phyloP scores from a whole-genome alignment of 2,113 vertebrate species.

The Thamnophis sirtalis region DNA sequence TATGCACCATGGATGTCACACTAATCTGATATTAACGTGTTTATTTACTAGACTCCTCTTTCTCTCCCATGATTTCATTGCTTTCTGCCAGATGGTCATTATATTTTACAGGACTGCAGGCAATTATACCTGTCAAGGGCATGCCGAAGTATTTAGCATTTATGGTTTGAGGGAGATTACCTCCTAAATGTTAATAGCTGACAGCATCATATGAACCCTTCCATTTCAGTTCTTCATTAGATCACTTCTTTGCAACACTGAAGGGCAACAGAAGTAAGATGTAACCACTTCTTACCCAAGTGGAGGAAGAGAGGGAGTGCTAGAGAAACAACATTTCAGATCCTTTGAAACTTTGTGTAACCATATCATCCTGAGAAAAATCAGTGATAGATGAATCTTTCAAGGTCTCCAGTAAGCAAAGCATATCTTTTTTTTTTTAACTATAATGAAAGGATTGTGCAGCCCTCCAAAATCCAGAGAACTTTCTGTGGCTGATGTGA shows the following conservation, averaged over 20 bases:
- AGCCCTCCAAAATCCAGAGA: neutral
- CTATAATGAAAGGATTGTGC: neutral
- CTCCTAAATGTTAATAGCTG: constrained; percentile 52
- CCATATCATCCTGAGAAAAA: neutral
- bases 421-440: neutral
- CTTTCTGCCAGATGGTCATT: constrained; percentile 57
- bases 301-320: neutral
- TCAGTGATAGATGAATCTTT: rapidly evolving
- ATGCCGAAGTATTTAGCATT: constrained; percentile 57
- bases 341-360: neutral
- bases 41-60: constrained; percentile 18
- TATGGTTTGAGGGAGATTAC: constrained; percentile 53
- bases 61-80: neutral
- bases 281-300: rapidly evolving
- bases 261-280: rapidly evolving
- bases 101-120: constrained; percentile 51
- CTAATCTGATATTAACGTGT: constrained; percentile 4
- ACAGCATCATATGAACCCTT: neutral
- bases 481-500: neutral
- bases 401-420: rapidly evolving
- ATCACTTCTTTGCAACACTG: neutral
- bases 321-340: neutral
- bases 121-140: constrained; percentile 54
- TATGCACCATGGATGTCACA: constrained; percentile 30
- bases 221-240: neutral